Conservation (phyloP, 2,797 vertebrate genomes). For the Silurus lanzhouensis region DNA sequence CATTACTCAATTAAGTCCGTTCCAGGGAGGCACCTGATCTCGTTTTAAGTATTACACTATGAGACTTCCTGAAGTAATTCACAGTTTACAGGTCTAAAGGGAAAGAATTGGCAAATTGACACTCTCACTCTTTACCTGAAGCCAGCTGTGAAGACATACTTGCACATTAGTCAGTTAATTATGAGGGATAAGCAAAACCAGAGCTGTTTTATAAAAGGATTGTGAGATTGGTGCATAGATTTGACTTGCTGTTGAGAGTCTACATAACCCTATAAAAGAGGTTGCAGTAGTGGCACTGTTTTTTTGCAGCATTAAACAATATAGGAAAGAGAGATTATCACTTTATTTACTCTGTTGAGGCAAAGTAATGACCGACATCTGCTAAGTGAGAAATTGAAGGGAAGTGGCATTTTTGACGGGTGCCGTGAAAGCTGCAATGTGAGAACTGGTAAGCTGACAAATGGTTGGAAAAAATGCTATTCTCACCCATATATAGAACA, state of each 20-base stretch:
- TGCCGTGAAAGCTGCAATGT: constrained; percentile 14
- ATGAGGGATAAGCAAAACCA: not conserved
- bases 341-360: not conserved
- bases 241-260: not conserved
- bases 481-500: constrained; percentile 1
- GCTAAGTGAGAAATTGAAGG: constrained; percentile 3
- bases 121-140: not conserved
- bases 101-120: not conserved
- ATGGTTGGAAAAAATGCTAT: not conserved
- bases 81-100: not conserved
- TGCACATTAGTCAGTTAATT: not conserved
- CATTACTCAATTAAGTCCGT: constrained; percentile 18
- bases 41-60: not conserved
- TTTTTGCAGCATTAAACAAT: not conserved
- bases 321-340: not conserved
- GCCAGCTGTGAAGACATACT: not conserved
- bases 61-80: constrained; percentile 6
- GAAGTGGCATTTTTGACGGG: not conserved
- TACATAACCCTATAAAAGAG: not conserved
- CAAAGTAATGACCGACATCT: not conserved
- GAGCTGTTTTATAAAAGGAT: not conserved
- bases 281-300: not conserved
- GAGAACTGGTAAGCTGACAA: constrained; percentile 7
- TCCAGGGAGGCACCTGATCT: not conserved
- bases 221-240: not conserved